Evolutionary conservation across 2,888 invertebrate species (phyloP), one percentile per base, ranked within the genome.

Genomic region (Tetragnatha montana): DNA sequence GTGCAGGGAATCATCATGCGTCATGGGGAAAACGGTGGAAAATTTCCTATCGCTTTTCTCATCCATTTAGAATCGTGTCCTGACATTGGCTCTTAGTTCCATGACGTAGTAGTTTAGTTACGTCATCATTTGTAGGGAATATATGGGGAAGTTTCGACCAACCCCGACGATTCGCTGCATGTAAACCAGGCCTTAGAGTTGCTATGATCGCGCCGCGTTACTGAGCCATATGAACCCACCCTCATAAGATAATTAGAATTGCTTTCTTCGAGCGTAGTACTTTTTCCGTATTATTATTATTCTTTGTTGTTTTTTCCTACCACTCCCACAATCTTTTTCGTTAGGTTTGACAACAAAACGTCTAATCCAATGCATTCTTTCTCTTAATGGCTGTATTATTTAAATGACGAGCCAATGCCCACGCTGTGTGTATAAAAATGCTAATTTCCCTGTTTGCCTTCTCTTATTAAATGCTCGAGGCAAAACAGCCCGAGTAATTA

Each of bases 381-480:
- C 49, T 87, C 75, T 49, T 87, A 87, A 81, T 87, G 81, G 87
- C 68, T 75, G 81, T 87, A 87, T 81, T 87, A 87, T 87, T 87
- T 81, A 87, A 87, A 87, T 87, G 49, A 87, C 81, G 21, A 81
- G 7, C 70, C 80, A 60, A 81, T 75, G 70, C 47, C 47, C 49
- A 71, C 70, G n/a, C 21, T 60, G 50, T 81, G 21, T n/a, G 22
- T 68, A 81, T 81, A 81, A 87, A 87, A 87, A 87, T 87, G 87
- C 68, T 87, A 87, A 87, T 87, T 87, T 71, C 81, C 4, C 75
- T 69, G 75, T 81, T 69, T 75, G 69, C 76, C 69, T 49, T 51
- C 75, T 84, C 71, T 87, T 87, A 87, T 87, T 87, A 87, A 87
- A 87, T 75, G 81, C 47, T 75, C 1, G 17, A n/a, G 22, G 79